Evolutionary conservation across 2,888 invertebrate genomes (phyloP).

Genomic region (Tenthredo livida): DNA sequence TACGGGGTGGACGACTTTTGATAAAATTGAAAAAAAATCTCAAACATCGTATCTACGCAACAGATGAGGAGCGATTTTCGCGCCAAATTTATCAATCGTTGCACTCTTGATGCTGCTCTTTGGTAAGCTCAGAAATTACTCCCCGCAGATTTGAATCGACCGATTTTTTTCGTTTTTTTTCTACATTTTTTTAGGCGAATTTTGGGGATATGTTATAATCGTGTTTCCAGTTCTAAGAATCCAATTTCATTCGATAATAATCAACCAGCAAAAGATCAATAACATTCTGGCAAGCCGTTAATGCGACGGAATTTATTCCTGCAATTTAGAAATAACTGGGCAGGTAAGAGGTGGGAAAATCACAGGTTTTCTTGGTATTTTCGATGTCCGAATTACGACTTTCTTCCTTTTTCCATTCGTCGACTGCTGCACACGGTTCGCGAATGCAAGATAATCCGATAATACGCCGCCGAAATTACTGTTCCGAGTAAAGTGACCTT

Average conservation of each 20-base stretch:
- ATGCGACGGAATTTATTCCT: constrained; percentile 30
- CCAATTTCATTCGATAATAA: constrained; percentile 20
- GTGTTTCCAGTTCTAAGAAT: not conserved
- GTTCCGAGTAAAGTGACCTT: not conserved
- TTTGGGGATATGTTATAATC: not conserved
- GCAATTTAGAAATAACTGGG: not conserved
- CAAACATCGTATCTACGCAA: constrained; percentile 49
- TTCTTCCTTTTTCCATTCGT: not conserved
- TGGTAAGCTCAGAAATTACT: constrained; percentile 36
- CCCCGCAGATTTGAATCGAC: not conserved
- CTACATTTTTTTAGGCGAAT: not conserved
- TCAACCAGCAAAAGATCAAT: constrained; percentile 32
- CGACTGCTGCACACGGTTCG: not conserved
- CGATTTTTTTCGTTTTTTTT: not conserved
- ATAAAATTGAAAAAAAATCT: not conserved
- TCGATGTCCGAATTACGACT: no score
- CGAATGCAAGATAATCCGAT: constrained; percentile 20
- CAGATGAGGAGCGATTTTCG: constrained; percentile 66
- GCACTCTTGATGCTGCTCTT: constrained; percentile 65
- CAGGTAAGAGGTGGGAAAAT: constrained; percentile 5
- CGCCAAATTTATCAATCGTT: constrained; percentile 60
- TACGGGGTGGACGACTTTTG: not conserved
- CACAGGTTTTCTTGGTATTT: constrained; percentile 8
- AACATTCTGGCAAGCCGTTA: constrained; percentile 31
- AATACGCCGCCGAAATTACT: not conserved